Conservation (phyloP, 2,113 vertebrate genomes). For the Pachypanchax playfairii region DNA sequence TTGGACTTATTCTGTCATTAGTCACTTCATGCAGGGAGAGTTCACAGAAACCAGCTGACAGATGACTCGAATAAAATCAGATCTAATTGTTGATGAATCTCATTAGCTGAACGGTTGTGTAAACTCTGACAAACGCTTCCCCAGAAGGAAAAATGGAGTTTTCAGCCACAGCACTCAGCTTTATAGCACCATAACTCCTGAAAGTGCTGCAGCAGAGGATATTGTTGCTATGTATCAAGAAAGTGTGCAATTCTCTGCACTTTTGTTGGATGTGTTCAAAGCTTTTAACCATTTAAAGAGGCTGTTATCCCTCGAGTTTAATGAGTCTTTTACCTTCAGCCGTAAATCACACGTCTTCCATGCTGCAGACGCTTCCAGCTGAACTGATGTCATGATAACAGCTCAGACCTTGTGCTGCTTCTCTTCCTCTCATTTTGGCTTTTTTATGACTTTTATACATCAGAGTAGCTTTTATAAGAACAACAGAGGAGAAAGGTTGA, state of each 20-base stretch:
- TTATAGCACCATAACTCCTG: slow-evolving; percentile 4
- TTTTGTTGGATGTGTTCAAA: background rate
- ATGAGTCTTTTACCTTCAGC: background rate
- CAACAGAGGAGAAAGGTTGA: too few relatives aligned
- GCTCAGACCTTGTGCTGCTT: background rate
- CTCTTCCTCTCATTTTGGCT: background rate
- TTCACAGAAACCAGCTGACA: background rate
- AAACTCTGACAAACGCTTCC: background rate
- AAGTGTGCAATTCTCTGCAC: background rate
- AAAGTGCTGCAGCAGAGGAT: background rate
- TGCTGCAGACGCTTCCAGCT: slow-evolving; percentile 4
- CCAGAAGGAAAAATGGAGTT: background rate
- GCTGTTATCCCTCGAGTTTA: slow-evolving; percentile 1
- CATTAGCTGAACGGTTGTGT: background rate
- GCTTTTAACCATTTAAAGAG: slow-evolving; percentile 3
- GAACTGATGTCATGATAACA: background rate
- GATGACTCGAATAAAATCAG: background rate
- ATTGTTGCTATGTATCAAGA: background rate
- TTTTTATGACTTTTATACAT: background rate
- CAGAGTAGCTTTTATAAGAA: too few relatives aligned
- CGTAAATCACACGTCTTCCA: background rate
- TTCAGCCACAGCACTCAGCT: background rate
- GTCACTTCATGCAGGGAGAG: background rate
- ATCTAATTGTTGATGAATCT: background rate
- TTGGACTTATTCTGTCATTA: slow-evolving; percentile 8